Evolutionary conservation across 2,113 vertebrate genomes (phyloP), one percentile per base, ranked within the genome.

Genomic region (Chlorodrepanis virens): DNA sequence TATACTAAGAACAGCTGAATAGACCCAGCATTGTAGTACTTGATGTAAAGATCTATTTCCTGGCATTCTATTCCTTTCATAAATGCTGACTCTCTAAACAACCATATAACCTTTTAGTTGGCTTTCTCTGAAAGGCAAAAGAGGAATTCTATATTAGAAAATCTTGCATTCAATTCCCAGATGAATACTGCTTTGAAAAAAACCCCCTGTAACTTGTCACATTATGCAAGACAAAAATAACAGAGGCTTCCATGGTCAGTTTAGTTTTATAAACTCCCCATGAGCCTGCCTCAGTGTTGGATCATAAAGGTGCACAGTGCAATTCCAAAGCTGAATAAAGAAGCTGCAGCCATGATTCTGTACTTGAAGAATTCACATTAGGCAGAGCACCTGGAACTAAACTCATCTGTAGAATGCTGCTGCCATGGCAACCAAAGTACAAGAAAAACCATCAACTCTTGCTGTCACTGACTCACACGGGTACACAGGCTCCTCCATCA

Each of bases 361-460:
- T 70, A 81, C 72, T 78, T 67, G 39, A 89, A 86, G 59, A 72
- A 89, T 52, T 45, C 1, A 0, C 83, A 80, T 74, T 50, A 94
- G 44, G 69, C 64, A 82, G 74, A 87, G 61, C 78, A 95, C 80
- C 64, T 94, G 63, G 64, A 92, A 86, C 68, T 64, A 68, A 90
- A 81, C 44, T 81, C 60, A 25, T 44, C 68, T 83, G 35, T 14
- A 90, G 64, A 79, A 59, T 13, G 47, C 61, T 86, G 95, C 60
- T 94, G 94, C 93, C 88, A 92, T 92, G 78, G 95, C 92, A 96
- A 94, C 96, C 67, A 4, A 78, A 86, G 56, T 68, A 81, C 72
- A 75, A 75, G 83, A 74, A 85, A 57, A 35, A 35, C 22, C 63
- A 90, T 71, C 76, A 89, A 70, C 45, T 90, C 84, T 71, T 64